phyloP scores from a whole-genome alignment of 2,113 vertebrate species.

The Tricholaema leucomelas region DNA sequence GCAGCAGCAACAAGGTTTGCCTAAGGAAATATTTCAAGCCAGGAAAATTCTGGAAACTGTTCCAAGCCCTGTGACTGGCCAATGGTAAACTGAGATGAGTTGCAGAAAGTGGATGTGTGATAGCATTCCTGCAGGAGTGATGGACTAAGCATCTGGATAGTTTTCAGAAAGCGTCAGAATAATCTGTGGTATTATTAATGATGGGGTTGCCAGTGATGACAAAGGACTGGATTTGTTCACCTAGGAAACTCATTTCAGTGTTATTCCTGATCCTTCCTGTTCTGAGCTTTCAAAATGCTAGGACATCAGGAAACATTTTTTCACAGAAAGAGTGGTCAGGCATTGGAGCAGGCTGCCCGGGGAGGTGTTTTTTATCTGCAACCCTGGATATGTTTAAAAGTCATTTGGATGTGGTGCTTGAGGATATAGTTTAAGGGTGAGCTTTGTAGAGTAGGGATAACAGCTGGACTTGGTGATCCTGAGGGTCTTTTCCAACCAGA shows the following conservation, averaged over 20 bases:
- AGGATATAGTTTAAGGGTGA: no score
- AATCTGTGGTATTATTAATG: background rate
- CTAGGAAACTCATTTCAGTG: background rate
- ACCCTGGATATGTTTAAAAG: no score
- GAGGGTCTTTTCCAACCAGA: no score
- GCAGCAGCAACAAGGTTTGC: background rate
- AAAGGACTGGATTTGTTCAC: background rate
- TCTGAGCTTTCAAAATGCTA: background rate
- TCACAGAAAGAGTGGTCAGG: no score
- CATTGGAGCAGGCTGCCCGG: no score
- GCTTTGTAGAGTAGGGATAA: no score
- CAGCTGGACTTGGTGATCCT: no score
- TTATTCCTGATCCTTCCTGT: background rate
- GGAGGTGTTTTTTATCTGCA: no score
- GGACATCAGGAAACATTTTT: no score
- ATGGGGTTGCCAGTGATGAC: background rate
- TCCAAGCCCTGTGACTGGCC: background rate
- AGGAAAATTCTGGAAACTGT: background rate
- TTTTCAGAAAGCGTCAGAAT: background rate
- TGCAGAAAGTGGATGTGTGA: background rate
- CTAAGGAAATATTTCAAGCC: background rate
- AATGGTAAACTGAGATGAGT: accelerated
- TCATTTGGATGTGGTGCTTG: no score
- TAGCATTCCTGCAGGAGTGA: background rate
- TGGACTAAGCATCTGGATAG: background rate